A percentile compares a stretch with the other conserved stretches of the same genome.
Conservation (phyloP, 2,888 invertebrate species). For the Volucella inanis region DNA sequence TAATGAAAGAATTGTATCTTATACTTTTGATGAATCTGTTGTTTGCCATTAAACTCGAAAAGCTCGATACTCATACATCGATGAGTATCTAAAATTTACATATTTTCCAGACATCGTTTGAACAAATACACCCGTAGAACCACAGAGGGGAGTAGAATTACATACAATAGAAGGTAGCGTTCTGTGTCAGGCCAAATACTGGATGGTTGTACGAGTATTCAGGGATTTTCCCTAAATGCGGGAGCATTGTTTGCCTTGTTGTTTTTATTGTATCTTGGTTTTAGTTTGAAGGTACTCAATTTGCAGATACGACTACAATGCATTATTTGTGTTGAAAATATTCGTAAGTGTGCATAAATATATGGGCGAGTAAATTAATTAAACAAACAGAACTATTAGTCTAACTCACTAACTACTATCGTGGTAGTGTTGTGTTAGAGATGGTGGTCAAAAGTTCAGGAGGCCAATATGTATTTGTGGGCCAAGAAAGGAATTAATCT, state of each 20-base stretch:
- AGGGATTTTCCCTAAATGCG: not conserved
- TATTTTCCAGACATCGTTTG: not conserved
- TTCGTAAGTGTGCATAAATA: too few relatives aligned
- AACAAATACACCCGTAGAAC: not conserved
- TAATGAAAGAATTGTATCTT: conserved; percentile 12
- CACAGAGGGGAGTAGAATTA: not conserved
- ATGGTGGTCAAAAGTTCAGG: too few relatives aligned
- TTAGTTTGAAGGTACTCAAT: not conserved
- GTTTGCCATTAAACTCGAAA: not conserved
- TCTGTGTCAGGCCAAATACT: too few relatives aligned
- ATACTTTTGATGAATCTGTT: not conserved
- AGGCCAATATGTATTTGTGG: too few relatives aligned
- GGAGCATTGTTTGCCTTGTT: conserved; percentile 3
- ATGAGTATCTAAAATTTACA: not conserved
- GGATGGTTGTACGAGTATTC: not conserved
- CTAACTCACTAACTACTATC: not conserved
- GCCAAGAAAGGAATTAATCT: too few relatives aligned
- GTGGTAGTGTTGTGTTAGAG: not conserved
- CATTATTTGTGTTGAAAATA: too few relatives aligned
- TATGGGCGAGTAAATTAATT: not conserved
- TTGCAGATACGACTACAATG: not conserved
- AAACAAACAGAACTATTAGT: not conserved
- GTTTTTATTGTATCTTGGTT: conserved; percentile 3
- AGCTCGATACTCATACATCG: not conserved
- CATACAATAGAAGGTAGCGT: not conserved